Evolutionary conservation across 2,113 vertebrate species (phyloP).

Genomic region (Verasper variegatus): DNA sequence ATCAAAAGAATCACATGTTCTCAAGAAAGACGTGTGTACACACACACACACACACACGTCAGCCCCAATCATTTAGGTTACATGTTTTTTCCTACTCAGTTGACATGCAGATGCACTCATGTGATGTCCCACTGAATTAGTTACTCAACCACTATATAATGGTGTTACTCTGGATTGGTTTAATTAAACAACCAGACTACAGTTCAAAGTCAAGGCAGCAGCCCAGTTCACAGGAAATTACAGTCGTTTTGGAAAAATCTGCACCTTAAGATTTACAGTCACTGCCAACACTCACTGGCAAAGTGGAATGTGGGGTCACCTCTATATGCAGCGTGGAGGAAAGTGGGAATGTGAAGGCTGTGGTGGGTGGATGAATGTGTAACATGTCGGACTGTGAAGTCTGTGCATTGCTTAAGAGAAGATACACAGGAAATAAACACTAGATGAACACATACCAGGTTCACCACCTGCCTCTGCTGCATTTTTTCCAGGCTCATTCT

Average conservation of each 20-base stretch:
- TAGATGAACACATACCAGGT: too few relatives aligned
- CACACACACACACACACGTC: neutral
- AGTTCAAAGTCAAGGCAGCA: neutral
- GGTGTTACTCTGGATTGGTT: neutral
- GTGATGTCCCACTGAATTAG: neutral
- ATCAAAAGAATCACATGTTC: slow-evolving; percentile 29
- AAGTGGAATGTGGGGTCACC: neutral
- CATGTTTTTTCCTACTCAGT: neutral
- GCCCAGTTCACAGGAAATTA: neutral
- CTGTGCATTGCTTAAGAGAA: neutral
- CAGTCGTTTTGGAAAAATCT: neutral
- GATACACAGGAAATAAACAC: too few relatives aligned
- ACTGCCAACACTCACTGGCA: neutral
- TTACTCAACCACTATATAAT: too few relatives aligned
- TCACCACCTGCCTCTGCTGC: too few relatives aligned
- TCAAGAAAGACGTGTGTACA: neutral
- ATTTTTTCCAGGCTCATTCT: too few relatives aligned
- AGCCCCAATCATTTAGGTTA: slow-evolving; percentile 1
- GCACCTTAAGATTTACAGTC: neutral
- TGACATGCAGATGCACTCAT: neutral
- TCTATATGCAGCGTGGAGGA: neutral
- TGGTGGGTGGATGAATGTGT: neutral
- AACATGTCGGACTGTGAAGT: neutral
- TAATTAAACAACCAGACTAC: neutral
- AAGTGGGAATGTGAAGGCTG: neutral